Percentiles rank a stretch among this genome's conserved stretches.
Conservation (phyloP, 2,797 vertebrate species). For the Buphagus erythrorhynchus region DNA sequence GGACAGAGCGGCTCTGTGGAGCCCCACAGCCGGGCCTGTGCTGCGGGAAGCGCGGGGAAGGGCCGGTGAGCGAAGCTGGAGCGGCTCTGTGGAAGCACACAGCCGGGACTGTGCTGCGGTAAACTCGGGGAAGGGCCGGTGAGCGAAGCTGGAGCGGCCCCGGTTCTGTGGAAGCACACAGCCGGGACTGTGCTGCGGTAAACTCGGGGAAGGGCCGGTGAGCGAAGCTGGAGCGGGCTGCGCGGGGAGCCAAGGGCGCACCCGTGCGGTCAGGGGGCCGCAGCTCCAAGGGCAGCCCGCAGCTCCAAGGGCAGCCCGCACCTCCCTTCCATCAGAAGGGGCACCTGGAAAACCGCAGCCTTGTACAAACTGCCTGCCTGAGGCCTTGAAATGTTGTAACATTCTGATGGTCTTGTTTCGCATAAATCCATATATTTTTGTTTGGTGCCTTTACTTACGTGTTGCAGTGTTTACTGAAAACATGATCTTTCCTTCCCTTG, state of each 20-base stretch:
- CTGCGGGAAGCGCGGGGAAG: rapidly evolving
- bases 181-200: rapidly evolving
- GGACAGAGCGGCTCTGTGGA: neutral
- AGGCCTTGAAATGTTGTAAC: slow-evolving; percentile 16
- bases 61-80: neutral
- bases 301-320: rapidly evolving
- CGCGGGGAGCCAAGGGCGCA: rapidly evolving
- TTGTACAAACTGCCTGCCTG: neutral
- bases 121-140: too few relatives aligned
- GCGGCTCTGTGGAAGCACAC: too few relatives aligned
- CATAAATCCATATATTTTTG: slow-evolving; percentile 9
- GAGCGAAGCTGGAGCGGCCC: too few relatives aligned
- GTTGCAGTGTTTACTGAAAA: slow-evolving; percentile 28
- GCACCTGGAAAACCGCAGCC: neutral
- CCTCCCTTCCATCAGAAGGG: neutral
- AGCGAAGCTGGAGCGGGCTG: neutral
- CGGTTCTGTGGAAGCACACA: neutral
- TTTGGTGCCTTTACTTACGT: neutral
- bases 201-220: rapidly evolving
- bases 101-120: too few relatives aligned
- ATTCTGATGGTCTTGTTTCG: slow-evolving; percentile 40
- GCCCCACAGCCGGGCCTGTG: rapidly evolving
- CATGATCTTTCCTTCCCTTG: slow-evolving; percentile 13
- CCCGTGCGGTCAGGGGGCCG: neutral
- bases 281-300: neutral